Evolutionary conservation across 2,888 invertebrate genomes (phyloP), one percentile per base, ranked within the genome.

Genomic region (Dicyrtoma fusca): DNA sequence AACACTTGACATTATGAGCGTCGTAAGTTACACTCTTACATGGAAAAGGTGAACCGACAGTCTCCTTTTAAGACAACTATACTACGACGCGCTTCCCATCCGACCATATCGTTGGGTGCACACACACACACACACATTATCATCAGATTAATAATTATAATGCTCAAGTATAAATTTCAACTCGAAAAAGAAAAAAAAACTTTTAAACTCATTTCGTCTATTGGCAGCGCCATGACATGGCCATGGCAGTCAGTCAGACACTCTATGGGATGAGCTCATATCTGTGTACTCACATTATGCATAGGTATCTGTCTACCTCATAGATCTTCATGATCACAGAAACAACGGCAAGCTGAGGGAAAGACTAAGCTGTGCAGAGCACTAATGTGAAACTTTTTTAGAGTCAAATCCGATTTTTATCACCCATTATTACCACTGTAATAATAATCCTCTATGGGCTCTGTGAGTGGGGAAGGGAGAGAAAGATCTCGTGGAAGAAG

Each of bases 1-100:
- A 77, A 77, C 75, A 75, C 75, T 77, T 80, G 79, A 79, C 77
- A 77, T 79, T 77, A 80, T 78, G 77, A 74, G 74, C 63, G 70
- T 76, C 77, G 78, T 80, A 80, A 80, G 73, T 80, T 79, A 74
- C 70, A 55, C 64, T 69, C 73, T 73, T 74, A 80, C 80, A 80
- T 80, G 79, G 79, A 80, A 80, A 77, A 80, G 80, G 80, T 79
- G 75, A 75, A 78, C 78, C 80, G 76, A 77, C 76, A 74, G 69
- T 73, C 69, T 75, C 77, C 74, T 74, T 76, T 77, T 74, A 75
- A 74, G 73, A 71, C 64, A 69, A 62, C 62, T 45, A 44, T 42
- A 10, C 13, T 57, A 61, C 23, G 57, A 61, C 61, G 44, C 44
- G 23, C 47, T 64, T 64, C 64, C 49, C 47, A 72, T 69, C 69